Conservation (phyloP, 2,797 vertebrate species). For the Propithecus deckenii region DNA sequence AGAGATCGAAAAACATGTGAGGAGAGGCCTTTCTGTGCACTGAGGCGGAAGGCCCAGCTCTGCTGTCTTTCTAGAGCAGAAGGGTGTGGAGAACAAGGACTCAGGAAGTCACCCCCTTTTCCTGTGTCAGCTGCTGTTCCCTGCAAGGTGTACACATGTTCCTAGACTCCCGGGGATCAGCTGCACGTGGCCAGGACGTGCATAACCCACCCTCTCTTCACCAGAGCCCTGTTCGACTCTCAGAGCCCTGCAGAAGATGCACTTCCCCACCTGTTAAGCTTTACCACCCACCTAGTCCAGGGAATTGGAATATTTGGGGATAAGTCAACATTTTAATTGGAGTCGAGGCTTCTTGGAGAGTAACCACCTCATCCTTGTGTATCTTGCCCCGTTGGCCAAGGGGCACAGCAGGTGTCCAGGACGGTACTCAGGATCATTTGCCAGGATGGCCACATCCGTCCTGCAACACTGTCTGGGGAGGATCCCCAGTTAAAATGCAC, state of each 20-base stretch:
- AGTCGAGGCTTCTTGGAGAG: not conserved
- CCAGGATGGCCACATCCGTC: accelerated
- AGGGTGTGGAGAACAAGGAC: accelerated
- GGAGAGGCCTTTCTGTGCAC: not conserved
- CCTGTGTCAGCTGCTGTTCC: not conserved
- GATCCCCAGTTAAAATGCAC: accelerated
- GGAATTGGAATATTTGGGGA: not conserved
- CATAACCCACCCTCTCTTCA: no score
- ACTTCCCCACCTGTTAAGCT: not conserved
- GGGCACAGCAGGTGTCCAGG: accelerated
- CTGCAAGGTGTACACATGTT: accelerated
- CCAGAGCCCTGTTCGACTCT: accelerated
- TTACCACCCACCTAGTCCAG: no score
- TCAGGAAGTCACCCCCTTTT: not conserved
- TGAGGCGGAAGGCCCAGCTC: no score
- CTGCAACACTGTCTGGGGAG: not conserved
- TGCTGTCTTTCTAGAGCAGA: no score
- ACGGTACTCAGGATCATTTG: accelerated
- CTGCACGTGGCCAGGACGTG: no score
- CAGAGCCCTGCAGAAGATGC: not conserved
- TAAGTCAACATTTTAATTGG: not conserved
- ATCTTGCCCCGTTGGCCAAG: accelerated
- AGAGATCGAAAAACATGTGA: accelerated
- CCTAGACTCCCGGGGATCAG: not conserved
- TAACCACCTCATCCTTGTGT: accelerated